These are phyloP conservation scores for Drosophila pectinifera DNA, from an alignment of 1,140 invertebrate genomes.

Conservation along the genomic window DNA sequence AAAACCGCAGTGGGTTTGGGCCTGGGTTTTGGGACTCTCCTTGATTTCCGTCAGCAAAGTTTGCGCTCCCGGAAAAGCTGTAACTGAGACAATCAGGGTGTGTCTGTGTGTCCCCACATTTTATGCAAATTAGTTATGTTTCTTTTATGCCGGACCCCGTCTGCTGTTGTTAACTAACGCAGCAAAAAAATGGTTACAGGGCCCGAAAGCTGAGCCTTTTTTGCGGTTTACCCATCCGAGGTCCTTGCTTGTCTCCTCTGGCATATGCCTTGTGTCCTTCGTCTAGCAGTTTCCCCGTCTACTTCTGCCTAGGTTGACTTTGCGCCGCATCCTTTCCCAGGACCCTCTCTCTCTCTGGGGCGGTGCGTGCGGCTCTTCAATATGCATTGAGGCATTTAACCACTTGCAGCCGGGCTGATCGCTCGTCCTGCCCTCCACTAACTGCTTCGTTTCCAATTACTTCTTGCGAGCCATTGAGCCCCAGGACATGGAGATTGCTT, in stretches of 20 bases:
- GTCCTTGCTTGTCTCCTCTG: conserved; percentile 21
- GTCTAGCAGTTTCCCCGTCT: conserved; percentile 18
- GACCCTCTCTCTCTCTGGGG: conserved; percentile 11
- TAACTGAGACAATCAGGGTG: conserved; percentile 22
- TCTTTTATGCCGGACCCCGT: conserved; percentile 71
- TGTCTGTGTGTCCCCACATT: conserved; percentile 63
- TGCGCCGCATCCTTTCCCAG: background rate
- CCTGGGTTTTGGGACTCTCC: conserved; percentile 40
- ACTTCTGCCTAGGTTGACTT: conserved; percentile 9
- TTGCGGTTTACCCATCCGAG: conserved; percentile 55
- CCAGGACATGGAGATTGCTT: background rate
- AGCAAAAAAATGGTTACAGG: conserved; percentile 19
- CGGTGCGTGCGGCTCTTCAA: conserved; percentile 59
- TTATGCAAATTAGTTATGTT: conserved; percentile 83
- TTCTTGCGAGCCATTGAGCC: conserved; percentile 50
- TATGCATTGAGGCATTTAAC: conserved; percentile 61
- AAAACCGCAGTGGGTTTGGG: conserved; percentile 21
- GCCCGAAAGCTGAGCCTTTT: conserved; percentile 51
- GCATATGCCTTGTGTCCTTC: conserved; percentile 21
- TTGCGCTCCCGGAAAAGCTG: conserved; percentile 17
- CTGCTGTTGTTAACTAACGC: conserved; percentile 65
- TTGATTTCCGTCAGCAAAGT: conserved; percentile 71
- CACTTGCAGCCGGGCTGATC: conserved; percentile 51
- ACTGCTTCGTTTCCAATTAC: conserved; percentile 60
- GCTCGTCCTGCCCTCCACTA: background rate